Evolutionary conservation across 2,797 vertebrate species (phyloP).

Genomic region (Tolypeutes matacus): DNA sequence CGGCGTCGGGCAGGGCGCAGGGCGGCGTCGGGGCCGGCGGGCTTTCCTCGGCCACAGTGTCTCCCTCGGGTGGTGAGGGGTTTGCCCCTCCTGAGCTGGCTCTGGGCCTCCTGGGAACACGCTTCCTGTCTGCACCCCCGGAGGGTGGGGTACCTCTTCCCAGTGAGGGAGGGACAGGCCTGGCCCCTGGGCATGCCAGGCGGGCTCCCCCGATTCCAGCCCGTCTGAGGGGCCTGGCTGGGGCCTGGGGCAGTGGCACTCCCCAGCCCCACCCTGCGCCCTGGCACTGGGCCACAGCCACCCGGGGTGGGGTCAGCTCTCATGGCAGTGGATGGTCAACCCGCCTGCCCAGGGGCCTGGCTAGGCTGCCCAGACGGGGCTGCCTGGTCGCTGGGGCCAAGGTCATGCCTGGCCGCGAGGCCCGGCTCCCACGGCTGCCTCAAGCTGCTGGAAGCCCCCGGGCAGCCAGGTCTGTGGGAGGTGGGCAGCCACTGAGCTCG

Average conservation of each 20-base stretch:
- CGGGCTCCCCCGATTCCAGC: background rate
- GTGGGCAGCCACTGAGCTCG: background rate
- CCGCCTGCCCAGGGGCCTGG: background rate
- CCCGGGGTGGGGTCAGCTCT: background rate
- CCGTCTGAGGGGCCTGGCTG: background rate
- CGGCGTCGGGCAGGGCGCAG: background rate
- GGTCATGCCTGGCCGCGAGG: background rate
- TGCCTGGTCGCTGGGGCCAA: background rate
- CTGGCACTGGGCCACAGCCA: background rate
- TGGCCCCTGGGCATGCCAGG: background rate
- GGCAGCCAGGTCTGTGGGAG: conserved; percentile 1
- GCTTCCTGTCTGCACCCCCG: background rate
- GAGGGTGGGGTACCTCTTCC: background rate
- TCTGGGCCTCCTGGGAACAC: background rate
- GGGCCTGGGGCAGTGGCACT: background rate
- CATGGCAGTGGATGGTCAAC: rapidly evolving
- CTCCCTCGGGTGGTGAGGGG: too few relatives aligned
- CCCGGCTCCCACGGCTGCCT: background rate
- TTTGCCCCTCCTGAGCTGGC: background rate
- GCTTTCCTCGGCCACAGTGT: background rate
- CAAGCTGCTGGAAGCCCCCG: background rate
- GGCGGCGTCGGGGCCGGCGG: background rate
- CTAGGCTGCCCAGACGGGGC: background rate
- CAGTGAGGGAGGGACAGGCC: background rate
- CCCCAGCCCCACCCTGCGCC: background rate